Percentiles rank a stretch among this genome's conserved stretches.
Evolutionary conservation across 2,113 vertebrate species (phyloP).

Genomic region (Hemiprocne comata): DNA sequence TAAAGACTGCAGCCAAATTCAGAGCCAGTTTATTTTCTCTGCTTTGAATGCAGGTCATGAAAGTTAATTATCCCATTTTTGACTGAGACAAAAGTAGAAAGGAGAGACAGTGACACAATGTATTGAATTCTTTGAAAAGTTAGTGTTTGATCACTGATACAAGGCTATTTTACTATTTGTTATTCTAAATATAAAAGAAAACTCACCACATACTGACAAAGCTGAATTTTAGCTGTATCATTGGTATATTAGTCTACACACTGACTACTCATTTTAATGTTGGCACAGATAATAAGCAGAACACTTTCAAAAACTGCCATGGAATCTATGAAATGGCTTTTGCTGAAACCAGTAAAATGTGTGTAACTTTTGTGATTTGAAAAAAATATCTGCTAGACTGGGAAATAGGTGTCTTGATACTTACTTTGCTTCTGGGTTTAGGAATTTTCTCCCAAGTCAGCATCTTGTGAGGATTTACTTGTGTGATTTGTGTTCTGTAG

Average conservation of each 20-base stretch:
- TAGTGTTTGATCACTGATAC: neutral
- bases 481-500: neutral
- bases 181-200: neutral
- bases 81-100: neutral
- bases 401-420: neutral
- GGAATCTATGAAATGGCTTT: neutral
- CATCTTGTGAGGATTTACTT: neutral
- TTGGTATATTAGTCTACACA: neutral
- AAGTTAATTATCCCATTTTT: neutral
- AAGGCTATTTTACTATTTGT: neutral
- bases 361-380: neutral
- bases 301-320: neutral
- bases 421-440: neutral
- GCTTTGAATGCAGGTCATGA: neutral
- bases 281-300: neutral
- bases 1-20: neutral
- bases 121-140: neutral
- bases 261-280: neutral
- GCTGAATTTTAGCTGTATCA: neutral
- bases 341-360: neutral
- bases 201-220: neutral
- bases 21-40: neutral
- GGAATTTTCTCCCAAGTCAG: neutral
- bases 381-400: neutral
- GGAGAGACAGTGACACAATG: neutral